Conservation (phyloP, 2,888 invertebrate genomes). For the Beris chalybata region DNA sequence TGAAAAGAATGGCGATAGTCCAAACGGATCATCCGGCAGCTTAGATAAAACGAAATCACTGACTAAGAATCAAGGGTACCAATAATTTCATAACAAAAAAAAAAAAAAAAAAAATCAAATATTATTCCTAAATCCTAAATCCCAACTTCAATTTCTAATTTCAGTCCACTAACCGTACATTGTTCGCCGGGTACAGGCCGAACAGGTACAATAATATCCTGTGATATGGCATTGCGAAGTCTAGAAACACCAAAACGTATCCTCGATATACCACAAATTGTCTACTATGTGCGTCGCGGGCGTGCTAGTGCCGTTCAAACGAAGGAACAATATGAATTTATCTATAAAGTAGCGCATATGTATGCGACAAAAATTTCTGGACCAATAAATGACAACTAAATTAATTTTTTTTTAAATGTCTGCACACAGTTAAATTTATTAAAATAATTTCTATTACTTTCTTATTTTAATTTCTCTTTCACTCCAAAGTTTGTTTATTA, state of each 20-base stretch:
- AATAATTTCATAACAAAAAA: constrained; percentile 35
- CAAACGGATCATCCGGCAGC: constrained; percentile 25
- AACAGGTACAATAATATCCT: constrained; percentile 82
- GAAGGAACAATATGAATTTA: constrained; percentile 87
- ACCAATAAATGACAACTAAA: constrained; percentile 62
- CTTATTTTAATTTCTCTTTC: neutral
- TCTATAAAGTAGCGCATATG: constrained; percentile 85
- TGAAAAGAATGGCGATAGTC: constrained; percentile 13
- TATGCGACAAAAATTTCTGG: constrained; percentile 84
- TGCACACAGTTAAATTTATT: neutral
- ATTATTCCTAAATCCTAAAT: neutral
- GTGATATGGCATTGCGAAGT: constrained; percentile 85
- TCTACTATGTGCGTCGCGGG: constrained; percentile 81
- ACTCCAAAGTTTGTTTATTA: constrained; percentile 21
- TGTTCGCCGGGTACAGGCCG: constrained; percentile 92
- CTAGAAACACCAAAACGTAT: constrained; percentile 74
- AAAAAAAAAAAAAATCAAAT: constrained; percentile 2
- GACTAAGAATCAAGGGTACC: constrained; percentile 53
- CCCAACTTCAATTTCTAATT: constrained; percentile 27
- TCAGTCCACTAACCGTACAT: constrained; percentile 76
- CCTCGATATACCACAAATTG: constrained; percentile 84
- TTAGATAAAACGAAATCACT: constrained; percentile 38
- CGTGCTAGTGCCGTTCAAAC: constrained; percentile 89
- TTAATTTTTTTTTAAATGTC: neutral
- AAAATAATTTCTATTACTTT: neutral